These are phyloP conservation scores for Stichopus horrens DNA, from an alignment of 53 echinoderm and acorn worm species.

Conservation along the genomic window DNA sequence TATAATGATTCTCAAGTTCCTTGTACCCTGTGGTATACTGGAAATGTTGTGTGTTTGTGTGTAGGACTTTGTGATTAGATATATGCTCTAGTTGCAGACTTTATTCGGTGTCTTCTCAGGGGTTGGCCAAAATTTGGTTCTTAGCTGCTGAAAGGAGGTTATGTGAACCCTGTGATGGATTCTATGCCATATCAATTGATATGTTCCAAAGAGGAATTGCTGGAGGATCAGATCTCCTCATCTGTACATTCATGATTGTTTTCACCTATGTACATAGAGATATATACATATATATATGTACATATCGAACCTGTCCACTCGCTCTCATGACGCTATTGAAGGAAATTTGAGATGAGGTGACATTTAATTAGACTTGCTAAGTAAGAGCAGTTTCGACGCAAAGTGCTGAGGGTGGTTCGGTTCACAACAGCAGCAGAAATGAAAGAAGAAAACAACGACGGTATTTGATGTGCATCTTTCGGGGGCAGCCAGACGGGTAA, in stretches of 20 bases:
- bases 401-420: conserved; percentile 32
- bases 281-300: background rate
- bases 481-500: conserved; percentile 34
- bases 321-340: conserved; percentile 2
- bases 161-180: too few relatives aligned
- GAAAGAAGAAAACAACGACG: conserved; percentile 31
- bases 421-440: background rate
- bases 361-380: conserved; percentile 53
- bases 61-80: too few relatives aligned
- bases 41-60: too few relatives aligned
- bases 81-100: too few relatives aligned
- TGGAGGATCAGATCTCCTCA: background rate
- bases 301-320: background rate
- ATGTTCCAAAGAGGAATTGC: background rate
- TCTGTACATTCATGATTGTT: background rate
- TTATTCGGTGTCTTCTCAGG: too few relatives aligned
- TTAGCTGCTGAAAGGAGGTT: too few relatives aligned
- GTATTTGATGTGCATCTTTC: conserved; percentile 33
- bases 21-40: too few relatives aligned
- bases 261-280: conserved; percentile 8
- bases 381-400: conserved; percentile 21
- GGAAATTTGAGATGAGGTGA: conserved; percentile 33
- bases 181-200: too few relatives aligned
- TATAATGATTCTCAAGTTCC: too few relatives aligned
- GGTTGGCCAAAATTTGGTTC: too few relatives aligned